Evolutionary conservation across 1,140 invertebrate species (phyloP).

Genomic region (Anthonomus grandis): DNA sequence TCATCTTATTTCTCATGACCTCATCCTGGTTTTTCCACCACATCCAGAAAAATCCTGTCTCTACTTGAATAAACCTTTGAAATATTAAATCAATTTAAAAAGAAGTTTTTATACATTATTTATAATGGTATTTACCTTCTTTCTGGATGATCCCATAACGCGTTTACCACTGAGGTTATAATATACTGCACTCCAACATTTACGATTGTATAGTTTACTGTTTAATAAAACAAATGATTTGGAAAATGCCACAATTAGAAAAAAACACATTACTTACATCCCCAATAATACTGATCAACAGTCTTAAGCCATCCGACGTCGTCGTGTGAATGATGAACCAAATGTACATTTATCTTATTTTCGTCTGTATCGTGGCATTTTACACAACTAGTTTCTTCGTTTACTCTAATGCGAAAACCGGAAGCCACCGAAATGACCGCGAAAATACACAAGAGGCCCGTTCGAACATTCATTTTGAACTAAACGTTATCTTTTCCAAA

Average conservation of each 20-base stretch:
- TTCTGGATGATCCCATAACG: conserved; percentile 67
- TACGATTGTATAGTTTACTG: conserved; percentile 5
- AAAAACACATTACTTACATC: conserved; percentile 61
- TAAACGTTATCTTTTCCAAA: too few species aligned
- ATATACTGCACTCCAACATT: conserved; percentile 71
- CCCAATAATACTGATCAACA: conserved; percentile 78
- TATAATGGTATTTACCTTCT: conserved; percentile 53
- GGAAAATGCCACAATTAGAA: too few species aligned
- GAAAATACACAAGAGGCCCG: too few species aligned
- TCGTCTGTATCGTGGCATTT: conserved; percentile 50
- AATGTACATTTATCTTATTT: conserved; percentile 66
- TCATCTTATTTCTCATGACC: conserved; percentile 48
- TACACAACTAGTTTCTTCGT: conserved; percentile 7
- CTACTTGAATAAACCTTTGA: conserved; percentile 42
- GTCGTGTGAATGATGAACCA: conserved; percentile 71
- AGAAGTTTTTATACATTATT: not conserved
- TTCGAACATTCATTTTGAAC: too few species aligned
- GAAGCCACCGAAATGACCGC: too few species aligned
- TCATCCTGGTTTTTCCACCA: conserved; percentile 67
- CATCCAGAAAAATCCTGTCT: conserved; percentile 54
- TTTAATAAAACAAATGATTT: too few species aligned
- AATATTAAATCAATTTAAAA: not conserved
- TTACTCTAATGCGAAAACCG: too few species aligned
- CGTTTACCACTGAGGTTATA: conserved; percentile 52
- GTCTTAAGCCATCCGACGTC: conserved; percentile 85